These are phyloP conservation scores for Ptychadena robeensis DNA, from an alignment of 2,797 vertebrate genomes.

Conservation along the genomic window DNA sequence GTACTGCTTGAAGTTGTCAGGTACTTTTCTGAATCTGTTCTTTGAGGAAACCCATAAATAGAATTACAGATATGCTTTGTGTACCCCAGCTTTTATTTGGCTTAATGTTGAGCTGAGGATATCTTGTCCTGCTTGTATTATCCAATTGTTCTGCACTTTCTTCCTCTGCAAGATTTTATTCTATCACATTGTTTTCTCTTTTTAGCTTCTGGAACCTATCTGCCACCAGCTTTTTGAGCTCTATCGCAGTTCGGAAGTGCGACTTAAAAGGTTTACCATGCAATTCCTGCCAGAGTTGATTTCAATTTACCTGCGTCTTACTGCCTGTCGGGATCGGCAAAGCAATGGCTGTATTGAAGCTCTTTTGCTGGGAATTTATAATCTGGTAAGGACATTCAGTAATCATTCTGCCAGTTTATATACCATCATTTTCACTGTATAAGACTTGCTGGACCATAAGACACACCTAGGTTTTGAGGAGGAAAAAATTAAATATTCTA, in stretches of 20 bases:
- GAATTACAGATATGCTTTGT: no score
- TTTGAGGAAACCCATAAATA: no score
- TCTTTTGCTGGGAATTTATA: conserved; percentile 94
- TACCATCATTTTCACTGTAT: no score
- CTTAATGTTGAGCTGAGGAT: no score
- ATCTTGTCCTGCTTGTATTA: no score
- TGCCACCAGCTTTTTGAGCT: conserved; percentile 97
- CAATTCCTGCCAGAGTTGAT: conserved; percentile 96
- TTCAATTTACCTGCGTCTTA: conserved; percentile 92
- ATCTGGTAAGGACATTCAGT: conserved; percentile 87
- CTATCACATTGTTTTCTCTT: background rate
- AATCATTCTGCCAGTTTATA: no score
- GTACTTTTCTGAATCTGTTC: no score
- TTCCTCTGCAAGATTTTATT: background rate
- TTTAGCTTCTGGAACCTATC: conserved; percentile 92
- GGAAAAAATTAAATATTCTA: no score
- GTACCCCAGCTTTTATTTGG: no score
- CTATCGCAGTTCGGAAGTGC: conserved; percentile 91
- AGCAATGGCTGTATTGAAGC: conserved; percentile 96
- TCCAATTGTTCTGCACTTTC: background rate
- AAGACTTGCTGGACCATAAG: no score
- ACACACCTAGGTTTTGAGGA: no score
- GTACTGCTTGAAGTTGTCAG: no score
- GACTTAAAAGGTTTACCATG: conserved; percentile 92
- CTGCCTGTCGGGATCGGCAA: conserved; percentile 91